These are phyloP conservation scores for Drosophila virilis DNA, from an alignment of 1,140 invertebrate species.

Conservation along the genomic window DNA sequence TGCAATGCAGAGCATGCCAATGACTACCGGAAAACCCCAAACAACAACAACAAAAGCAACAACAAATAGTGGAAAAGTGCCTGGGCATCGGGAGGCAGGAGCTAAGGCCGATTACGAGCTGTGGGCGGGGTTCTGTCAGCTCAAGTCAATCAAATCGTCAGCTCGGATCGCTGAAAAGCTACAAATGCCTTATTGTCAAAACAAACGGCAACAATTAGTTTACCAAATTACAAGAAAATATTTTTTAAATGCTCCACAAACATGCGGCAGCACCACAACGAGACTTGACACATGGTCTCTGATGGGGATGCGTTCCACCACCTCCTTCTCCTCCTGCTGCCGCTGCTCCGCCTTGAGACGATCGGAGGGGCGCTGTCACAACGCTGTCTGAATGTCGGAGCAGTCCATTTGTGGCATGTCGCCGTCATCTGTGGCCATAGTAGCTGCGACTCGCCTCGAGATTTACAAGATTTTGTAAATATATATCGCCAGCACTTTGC, in stretches of 20 bases:
- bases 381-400: constrained; percentile 25
- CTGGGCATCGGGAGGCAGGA: constrained; percentile 5
- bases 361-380: constrained; percentile 28
- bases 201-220: constrained; percentile 81
- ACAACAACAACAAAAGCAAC: constrained; percentile 27
- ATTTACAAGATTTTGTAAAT: constrained; percentile 27
- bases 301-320: neutral
- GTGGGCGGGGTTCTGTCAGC: constrained; percentile 50
- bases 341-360: constrained; percentile 30
- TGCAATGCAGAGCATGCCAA: constrained; percentile 57
- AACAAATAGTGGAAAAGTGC: constrained; percentile 44
- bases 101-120: constrained; percentile 17
- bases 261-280: constrained; percentile 44
- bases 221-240: constrained; percentile 83
- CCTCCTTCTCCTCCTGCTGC: too few species aligned
- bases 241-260: constrained; percentile 80
- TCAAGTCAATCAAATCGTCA: constrained; percentile 72
- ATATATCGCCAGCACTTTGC: constrained; percentile 22
- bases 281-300: constrained; percentile 71
- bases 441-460: neutral
- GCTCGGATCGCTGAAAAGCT: constrained; percentile 71
- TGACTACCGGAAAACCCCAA: constrained; percentile 68
- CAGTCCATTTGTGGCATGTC: constrained; percentile 80
- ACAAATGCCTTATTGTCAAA: constrained; percentile 84
- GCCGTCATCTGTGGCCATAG: constrained; percentile 49